Conservation (phyloP, 1,140 invertebrate species). For the Sarcophaga bullata region DNA sequence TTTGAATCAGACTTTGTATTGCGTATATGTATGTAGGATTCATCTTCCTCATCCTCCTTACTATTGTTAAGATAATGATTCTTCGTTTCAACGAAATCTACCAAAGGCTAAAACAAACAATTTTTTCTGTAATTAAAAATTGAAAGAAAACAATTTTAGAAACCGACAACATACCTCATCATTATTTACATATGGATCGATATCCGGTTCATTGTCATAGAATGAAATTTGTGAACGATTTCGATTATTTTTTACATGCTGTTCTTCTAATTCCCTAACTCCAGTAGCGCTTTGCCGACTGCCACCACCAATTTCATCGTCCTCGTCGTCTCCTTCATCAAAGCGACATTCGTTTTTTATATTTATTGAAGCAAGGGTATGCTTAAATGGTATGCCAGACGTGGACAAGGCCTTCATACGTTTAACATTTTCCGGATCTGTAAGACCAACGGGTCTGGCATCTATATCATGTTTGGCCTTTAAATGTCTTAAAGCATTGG, state of each 20-base stretch:
- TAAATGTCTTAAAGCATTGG: constrained; percentile 45
- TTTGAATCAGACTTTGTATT: not conserved
- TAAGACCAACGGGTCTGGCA: constrained; percentile 12
- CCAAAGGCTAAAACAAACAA: too few relatives aligned
- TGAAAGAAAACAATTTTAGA: not conserved
- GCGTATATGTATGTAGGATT: not conserved
- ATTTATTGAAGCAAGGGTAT: not conserved
- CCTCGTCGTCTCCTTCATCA: not conserved
- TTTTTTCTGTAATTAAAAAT: not conserved
- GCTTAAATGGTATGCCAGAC: not conserved
- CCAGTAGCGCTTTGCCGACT: not conserved
- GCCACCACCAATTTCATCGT: not conserved
- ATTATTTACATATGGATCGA: constrained; percentile 1
- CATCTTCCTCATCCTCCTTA: not conserved
- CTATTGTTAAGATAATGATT: not conserved
- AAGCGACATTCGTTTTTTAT: not conserved
- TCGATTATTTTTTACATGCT: not conserved
- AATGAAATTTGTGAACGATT: not conserved
- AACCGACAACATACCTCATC: not conserved
- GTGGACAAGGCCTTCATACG: not conserved
- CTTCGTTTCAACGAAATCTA: not conserved
- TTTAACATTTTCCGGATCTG: constrained; percentile 28
- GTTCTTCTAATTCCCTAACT: not conserved
- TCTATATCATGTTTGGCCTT: constrained; percentile 46
- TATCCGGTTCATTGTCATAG: not conserved